These are phyloP conservation scores for Clarias magur DNA, from an alignment of 2,113 vertebrate genomes.

Conservation along the genomic window DNA sequence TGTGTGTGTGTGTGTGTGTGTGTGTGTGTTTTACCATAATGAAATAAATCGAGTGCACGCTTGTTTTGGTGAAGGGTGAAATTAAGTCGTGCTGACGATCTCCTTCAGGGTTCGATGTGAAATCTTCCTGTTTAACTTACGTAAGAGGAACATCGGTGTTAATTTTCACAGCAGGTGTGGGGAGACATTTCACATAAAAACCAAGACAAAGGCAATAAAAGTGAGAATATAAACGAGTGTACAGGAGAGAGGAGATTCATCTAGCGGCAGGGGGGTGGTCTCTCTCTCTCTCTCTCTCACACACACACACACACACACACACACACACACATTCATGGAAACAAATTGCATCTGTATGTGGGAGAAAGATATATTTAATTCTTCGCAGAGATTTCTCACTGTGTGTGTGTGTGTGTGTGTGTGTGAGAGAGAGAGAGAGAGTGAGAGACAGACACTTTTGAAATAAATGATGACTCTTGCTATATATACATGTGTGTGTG, in stretches of 20 bases:
- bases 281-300: not conserved
- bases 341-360: not conserved
- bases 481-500: too few relatives aligned
- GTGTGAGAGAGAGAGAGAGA: too few relatives aligned
- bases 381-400: not conserved
- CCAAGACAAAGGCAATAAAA: constrained; percentile 13
- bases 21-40: not conserved
- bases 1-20: too few relatives aligned
- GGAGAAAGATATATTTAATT: not conserved
- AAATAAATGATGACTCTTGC: too few relatives aligned
- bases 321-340: not conserved
- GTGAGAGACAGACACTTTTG: too few relatives aligned
- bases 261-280: constrained; percentile 6
- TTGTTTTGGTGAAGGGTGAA: not conserved
- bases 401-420: not conserved
- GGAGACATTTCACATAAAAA: constrained; percentile 3
- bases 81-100: not conserved
- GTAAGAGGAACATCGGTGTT: not conserved
- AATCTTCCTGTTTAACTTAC: not conserved
- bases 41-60: not conserved
- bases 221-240: not conserved
- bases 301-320: constrained; percentile 7
- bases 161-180: constrained; percentile 12
- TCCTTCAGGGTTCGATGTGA: not conserved
- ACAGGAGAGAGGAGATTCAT: not conserved